These are phyloP conservation scores for Pollachius pollachius DNA, from an alignment of 2,113 vertebrate genomes.

Conservation along the genomic window DNA sequence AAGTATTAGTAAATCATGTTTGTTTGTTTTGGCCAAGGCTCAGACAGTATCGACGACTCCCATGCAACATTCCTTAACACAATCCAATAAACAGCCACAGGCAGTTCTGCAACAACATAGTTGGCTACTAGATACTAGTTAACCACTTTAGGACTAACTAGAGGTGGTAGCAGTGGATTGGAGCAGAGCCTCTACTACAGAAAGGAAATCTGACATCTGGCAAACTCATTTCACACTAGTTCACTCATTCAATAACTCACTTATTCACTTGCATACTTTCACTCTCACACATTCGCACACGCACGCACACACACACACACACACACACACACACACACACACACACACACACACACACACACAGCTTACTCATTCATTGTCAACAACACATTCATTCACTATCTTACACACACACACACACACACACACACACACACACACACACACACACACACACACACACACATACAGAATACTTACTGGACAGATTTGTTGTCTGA, in stretches of 20 bases:
- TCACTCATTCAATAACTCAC: no score
- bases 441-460: not conserved
- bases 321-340: conserved; percentile 36
- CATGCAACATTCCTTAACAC: conserved; percentile 45
- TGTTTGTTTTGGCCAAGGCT: conserved; percentile 16
- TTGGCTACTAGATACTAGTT: no score
- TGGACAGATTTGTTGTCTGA: conserved; percentile 80
- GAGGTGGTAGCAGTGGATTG: no score
- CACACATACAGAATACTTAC: conserved; percentile 74
- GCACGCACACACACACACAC: conserved; percentile 5
- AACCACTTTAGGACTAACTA: no score
- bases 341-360: not conserved
- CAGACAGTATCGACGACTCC: conserved; percentile 25
- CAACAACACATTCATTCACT: no score
- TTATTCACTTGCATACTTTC: no score
- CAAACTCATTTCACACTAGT: no score
- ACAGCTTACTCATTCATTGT: no score
- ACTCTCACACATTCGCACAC: no score
- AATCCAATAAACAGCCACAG: not conserved
- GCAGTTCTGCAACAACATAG: not conserved
- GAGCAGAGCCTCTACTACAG: no score
- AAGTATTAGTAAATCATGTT: not conserved
- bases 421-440: conserved; percentile 37
- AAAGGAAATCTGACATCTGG: no score
- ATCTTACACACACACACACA: conserved; percentile 2